These are phyloP conservation scores for Torymus tubicola DNA, from an alignment of 2,888 invertebrate species.

Conservation along the genomic window DNA sequence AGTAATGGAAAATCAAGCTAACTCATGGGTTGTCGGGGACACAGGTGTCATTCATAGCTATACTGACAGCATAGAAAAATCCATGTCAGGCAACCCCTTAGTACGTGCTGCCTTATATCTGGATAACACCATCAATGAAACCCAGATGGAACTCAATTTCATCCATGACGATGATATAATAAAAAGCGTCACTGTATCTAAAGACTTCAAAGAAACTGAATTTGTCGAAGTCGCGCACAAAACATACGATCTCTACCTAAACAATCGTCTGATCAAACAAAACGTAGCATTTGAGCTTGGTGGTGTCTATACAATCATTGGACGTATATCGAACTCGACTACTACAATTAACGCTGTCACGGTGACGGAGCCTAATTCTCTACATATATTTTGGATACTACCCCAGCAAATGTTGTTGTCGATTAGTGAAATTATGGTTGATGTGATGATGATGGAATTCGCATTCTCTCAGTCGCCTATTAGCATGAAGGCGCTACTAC, in stretches of 20 bases:
- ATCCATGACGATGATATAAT: too few relatives aligned
- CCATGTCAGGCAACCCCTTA: conserved; percentile 68
- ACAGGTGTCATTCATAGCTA: neutral
- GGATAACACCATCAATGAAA: neutral
- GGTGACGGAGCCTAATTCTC: conserved; percentile 83
- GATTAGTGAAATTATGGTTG: conserved; percentile 95
- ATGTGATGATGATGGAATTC: conserved; percentile 96
- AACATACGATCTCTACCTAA: conserved; percentile 71
- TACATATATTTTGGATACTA: conserved; percentile 90
- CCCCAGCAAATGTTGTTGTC: conserved; percentile 96
- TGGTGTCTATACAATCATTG: conserved; percentile 82
- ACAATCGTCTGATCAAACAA: conserved; percentile 72
- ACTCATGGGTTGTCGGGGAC: neutral
- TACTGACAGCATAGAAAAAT: conserved; percentile 62
- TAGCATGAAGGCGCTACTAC: conserved; percentile 95
- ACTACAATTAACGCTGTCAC: conserved; percentile 65
- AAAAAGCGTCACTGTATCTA: too few relatives aligned
- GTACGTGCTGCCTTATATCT: conserved; percentile 67
- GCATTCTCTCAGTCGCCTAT: conserved; percentile 95
- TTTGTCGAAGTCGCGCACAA: conserved; percentile 72
- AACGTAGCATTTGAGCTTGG: conserved; percentile 73
- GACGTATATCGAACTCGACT: conserved; percentile 71
- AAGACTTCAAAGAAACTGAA: too few relatives aligned
- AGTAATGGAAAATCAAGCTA: neutral
- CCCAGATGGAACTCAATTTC: too few relatives aligned